Evolutionary conservation across 2,888 invertebrate genomes (phyloP).

Genomic region (Helobdella robusta): DNA sequence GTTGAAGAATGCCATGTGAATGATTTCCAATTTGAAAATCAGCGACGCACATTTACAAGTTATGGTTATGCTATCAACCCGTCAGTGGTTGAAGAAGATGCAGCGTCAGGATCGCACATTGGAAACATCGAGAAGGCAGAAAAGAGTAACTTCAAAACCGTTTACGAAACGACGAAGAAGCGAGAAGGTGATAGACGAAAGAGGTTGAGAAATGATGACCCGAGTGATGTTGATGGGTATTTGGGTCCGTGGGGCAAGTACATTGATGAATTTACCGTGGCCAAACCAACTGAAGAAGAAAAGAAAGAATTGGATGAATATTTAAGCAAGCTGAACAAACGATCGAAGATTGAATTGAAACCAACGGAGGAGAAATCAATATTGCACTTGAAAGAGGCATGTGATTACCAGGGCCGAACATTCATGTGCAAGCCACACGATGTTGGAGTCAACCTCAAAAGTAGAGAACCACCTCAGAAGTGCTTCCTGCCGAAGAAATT

Average conservation of each 20-base stretch:
- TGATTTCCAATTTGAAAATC: slow-evolving; percentile 93
- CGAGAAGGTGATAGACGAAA: slow-evolving; percentile 56
- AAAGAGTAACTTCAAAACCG: slow-evolving; percentile 60
- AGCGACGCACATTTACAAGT: slow-evolving; percentile 72
- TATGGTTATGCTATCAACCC: slow-evolving; percentile 82
- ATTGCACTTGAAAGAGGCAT: slow-evolving; percentile 62
- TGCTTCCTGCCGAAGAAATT: slow-evolving; percentile 92
- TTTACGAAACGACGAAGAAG: slow-evolving; percentile 72
- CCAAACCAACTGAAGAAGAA: slow-evolving; percentile 57
- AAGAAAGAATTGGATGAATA: slow-evolving; percentile 88
- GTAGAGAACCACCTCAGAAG: slow-evolving; percentile 78
- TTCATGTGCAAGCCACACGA: slow-evolving; percentile 86
- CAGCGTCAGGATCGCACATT: slow-evolving; percentile 52
- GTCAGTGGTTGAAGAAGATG: slow-evolving; percentile 62
- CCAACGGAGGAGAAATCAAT: slow-evolving; percentile 88
- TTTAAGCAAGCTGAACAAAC: slow-evolving; percentile 73
- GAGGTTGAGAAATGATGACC: slow-evolving; percentile 74
- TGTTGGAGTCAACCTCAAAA: slow-evolving; percentile 76
- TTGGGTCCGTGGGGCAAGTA: slow-evolving; percentile 94
- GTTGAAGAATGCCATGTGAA: slow-evolving; percentile 90
- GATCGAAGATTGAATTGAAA: slow-evolving; percentile 73
- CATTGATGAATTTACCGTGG: slow-evolving; percentile 10
- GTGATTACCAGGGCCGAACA: slow-evolving; percentile 65
- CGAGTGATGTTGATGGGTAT: slow-evolving; percentile 85
- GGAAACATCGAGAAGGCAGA: slow-evolving; percentile 63